phyloP scores from a whole-genome alignment of 2,113 vertebrate species.

The Tor tambroides region DNA sequence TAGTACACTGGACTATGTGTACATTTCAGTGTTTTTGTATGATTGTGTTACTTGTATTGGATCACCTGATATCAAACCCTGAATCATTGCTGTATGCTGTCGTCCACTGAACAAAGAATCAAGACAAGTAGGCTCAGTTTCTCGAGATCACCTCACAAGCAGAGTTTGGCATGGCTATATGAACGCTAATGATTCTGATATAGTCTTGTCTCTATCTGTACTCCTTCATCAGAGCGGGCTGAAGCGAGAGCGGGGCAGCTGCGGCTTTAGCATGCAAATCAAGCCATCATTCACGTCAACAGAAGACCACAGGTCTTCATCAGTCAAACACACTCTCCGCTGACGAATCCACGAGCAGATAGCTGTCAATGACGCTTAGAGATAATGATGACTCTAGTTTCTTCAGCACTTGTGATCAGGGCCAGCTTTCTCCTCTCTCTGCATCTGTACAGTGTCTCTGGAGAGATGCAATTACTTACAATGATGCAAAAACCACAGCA shows the following conservation, averaged over 20 bases:
- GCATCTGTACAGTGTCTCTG: not conserved
- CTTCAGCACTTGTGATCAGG: not conserved
- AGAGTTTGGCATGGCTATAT: conserved; percentile 66
- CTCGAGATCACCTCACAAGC: conserved; percentile 56
- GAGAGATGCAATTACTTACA: not conserved
- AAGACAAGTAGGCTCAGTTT: conserved; percentile 58
- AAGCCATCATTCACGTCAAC: not conserved
- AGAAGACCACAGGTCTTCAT: conserved; percentile 46
- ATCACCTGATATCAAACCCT: no score
- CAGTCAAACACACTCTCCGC: not conserved
- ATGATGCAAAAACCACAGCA: not conserved
- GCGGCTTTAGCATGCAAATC: no score
- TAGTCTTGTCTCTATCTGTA: conserved; percentile 62
- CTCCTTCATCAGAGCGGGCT: conserved; percentile 23
- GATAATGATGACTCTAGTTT: not conserved
- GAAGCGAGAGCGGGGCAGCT: no score
- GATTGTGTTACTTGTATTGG: no score
- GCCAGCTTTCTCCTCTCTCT: not conserved
- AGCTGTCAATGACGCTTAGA: not conserved
- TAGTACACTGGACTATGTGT: not conserved
- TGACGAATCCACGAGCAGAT: not conserved
- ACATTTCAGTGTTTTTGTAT: not conserved
- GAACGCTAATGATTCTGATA: conserved; percentile 66
- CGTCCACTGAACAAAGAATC: conserved; percentile 16
- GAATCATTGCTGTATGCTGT: no score